A percentile compares a stretch with the other conserved stretches of the same genome.
Evolutionary conservation across 2,113 vertebrate genomes (phyloP).

Genomic region (Tachuris rubrigastra): DNA sequence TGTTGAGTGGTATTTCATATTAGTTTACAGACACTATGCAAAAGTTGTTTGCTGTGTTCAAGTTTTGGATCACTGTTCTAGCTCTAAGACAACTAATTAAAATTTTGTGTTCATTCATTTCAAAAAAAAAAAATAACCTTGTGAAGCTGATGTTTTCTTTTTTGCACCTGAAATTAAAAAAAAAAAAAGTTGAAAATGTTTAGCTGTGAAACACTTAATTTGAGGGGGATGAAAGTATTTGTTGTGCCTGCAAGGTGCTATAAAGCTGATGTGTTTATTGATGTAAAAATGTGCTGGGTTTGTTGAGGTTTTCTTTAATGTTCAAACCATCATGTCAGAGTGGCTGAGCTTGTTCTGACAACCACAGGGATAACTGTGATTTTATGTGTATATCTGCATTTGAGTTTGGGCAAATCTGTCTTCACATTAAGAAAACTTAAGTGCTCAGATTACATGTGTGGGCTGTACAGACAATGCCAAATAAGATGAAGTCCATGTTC

Average conservation of each 20-base stretch:
- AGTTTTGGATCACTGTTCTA: background rate
- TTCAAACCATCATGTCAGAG: slow-evolving; percentile 43
- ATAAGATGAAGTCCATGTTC: background rate
- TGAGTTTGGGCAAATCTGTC: slow-evolving; percentile 37
- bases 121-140: slow-evolving; percentile 13
- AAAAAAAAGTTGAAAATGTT: background rate
- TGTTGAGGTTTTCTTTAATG: slow-evolving; percentile 38
- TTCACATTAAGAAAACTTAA: slow-evolving; percentile 23
- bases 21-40: background rate
- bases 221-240: slow-evolving; percentile 36
- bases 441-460: background rate
- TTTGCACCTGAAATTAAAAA: background rate
- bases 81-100: background rate
- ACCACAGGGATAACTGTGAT: slow-evolving; percentile 30
- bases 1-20: background rate
- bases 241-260: slow-evolving; percentile 47
- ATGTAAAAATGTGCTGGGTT: slow-evolving; percentile 44
- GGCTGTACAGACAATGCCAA: background rate
- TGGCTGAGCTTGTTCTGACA: slow-evolving; percentile 33
- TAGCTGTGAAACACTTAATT: slow-evolving; percentile 30
- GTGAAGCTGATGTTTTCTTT: background rate
- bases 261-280: slow-evolving; percentile 47
- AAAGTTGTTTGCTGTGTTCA: background rate
- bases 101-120: slow-evolving; percentile 23
- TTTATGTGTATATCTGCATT: slow-evolving; percentile 35